phyloP scores from a whole-genome alignment of 2,888 invertebrate species.

The Rotaria socialis region DNA sequence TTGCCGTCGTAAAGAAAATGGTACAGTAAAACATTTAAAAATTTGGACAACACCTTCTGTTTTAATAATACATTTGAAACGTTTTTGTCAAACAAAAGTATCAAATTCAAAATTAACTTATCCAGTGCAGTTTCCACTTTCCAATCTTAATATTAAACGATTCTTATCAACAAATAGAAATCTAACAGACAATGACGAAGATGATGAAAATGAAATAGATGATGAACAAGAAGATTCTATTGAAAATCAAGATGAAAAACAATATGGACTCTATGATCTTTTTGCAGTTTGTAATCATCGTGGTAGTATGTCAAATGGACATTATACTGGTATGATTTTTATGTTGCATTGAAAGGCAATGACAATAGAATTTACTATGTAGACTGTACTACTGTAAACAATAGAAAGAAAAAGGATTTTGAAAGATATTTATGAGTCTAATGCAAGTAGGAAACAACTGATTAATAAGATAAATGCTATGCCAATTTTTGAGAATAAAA shows the following conservation, averaged over 20 bases:
- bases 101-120: conserved; percentile 44
- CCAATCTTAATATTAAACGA: conserved; percentile 36
- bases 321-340: conserved; percentile 37
- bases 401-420: no score
- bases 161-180: conserved; percentile 6
- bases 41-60: conserved; percentile 39
- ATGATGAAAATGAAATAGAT: neutral
- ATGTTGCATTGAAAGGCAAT: neutral
- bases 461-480: no score
- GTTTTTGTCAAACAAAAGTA: conserved; percentile 43
- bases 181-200: neutral
- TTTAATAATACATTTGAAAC: conserved; percentile 46
- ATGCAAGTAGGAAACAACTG: no score
- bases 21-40: conserved; percentile 41
- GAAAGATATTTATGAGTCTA: no score
- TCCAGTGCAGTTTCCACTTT: conserved; percentile 41
- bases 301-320: conserved; percentile 45
- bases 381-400: no score
- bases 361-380: no score
- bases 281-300: conserved; percentile 46
- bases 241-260: neutral
- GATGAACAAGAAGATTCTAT: neutral
- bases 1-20: conserved; percentile 38
- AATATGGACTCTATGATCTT: conserved; percentile 38
- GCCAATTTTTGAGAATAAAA: no score